Evolutionary conservation across 2,888 invertebrate species (phyloP).

Genomic region (Melinaea menophilus): DNA sequence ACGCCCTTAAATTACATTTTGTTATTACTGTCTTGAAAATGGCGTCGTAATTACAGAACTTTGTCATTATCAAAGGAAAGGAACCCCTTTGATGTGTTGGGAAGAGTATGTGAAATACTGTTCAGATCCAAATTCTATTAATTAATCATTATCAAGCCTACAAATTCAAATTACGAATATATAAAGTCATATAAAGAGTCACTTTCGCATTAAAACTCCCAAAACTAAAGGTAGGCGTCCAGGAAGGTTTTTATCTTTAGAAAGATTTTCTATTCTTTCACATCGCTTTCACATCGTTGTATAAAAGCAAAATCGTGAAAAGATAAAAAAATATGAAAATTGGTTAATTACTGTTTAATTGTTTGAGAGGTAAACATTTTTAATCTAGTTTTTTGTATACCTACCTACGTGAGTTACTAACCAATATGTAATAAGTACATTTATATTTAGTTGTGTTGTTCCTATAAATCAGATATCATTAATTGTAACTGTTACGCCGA

Average conservation of each 20-base stretch:
- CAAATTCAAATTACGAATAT: background rate
- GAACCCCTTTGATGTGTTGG: background rate
- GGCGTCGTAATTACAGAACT: slow-evolving; percentile 26
- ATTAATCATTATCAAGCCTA: background rate
- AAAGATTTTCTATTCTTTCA: too few species aligned
- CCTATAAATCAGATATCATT: slow-evolving; percentile 3
- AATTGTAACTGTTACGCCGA: slow-evolving; percentile 3
- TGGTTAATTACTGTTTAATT: too few species aligned
- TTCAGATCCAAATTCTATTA: slow-evolving; percentile 5
- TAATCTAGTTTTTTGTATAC: background rate
- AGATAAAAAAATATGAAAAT: too few species aligned
- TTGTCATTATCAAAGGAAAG: slow-evolving; percentile 10
- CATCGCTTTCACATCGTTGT: too few species aligned
- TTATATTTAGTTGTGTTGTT: background rate
- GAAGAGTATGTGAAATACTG: slow-evolving; percentile 4
- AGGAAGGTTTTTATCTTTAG: too few species aligned
- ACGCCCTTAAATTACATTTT: slow-evolving; percentile 28
- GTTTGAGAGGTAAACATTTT: too few species aligned
- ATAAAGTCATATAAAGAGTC: background rate
- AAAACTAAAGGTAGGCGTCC: too few species aligned
- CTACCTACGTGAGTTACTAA: too few species aligned
- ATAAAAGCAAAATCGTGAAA: too few species aligned
- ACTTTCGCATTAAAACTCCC: background rate
- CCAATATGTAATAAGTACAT: too few species aligned
- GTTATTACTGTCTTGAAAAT: slow-evolving; percentile 30